Base-by-base conservation (phyloP, 2,888 invertebrate species). In the Pharmacophagus antenor region DNA sequence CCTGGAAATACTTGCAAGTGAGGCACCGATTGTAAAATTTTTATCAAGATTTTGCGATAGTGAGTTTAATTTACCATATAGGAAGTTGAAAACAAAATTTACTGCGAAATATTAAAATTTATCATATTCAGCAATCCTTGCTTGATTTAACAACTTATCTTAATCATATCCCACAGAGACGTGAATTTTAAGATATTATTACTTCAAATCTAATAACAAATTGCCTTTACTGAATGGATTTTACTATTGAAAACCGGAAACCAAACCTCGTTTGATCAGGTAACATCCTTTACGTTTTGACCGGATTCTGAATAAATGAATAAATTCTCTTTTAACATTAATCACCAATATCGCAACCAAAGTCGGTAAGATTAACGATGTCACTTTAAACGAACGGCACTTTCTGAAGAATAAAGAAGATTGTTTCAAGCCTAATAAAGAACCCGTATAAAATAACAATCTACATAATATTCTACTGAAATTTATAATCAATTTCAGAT, bases 401-500 rank as follows among this genome's bases (percentile, higher is more conserved):
- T 48, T 53, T 49, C 51, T 20, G 17, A 48, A 42, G 47, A 48
- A 58, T 58, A 55, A 55, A 54, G 50, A 50, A 60, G 55, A 56
- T 60, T 60, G 55, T 60, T 56, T 60, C 31, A 46, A 60, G 60
- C 46, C 37, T 55, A 51, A 60, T 60, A 60, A 60, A 55, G 50
- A 47, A 56, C 46, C 65, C 65, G 77, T 72, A 73, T 71, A 79
- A 72, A 74, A 77, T 77, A 77, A 76, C 73, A 77, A 77, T 75
- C 72, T 71, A 66, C 71, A 71, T 81, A 80, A 82, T 77, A 74
- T 70, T 71, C 69, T 79, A 81, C 76, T 85, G 80, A 86, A 85
- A 85, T 84, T 85, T 86, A 88, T 85, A 83, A 85, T 84, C 87
- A 84, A 85, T 85, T 80, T 82, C 76, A 69, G 70, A 83, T 88